These are phyloP conservation scores for Trichomycterus rosablanca DNA, from an alignment of 2,113 vertebrate genomes.

Conservation along the genomic window DNA sequence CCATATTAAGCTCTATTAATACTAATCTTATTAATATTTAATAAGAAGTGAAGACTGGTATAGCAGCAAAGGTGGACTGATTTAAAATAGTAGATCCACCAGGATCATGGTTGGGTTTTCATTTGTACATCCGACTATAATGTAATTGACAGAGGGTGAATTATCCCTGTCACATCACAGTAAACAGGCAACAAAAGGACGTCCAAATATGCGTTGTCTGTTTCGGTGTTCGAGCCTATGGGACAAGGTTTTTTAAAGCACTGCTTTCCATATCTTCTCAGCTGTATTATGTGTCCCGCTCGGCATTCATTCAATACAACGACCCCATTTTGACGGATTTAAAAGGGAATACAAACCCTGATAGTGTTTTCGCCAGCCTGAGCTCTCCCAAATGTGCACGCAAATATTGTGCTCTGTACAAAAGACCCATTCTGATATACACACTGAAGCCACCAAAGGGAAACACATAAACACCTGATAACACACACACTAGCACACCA, in stretches of 20 bases:
- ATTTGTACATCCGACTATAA: too few species aligned
- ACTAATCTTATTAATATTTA: too few species aligned
- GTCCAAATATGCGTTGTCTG: too few species aligned
- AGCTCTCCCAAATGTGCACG: constrained; percentile 16
- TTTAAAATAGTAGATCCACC: too few species aligned
- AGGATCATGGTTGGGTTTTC: too few species aligned
- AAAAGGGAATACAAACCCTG: constrained; percentile 9
- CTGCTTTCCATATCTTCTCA: background rate
- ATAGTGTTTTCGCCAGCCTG: background rate
- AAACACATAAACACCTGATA: constrained; percentile 4
- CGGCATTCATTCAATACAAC: background rate
- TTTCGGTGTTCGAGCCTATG: background rate
- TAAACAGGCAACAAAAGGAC: too few species aligned
- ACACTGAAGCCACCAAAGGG: constrained; percentile 9
- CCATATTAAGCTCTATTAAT: too few species aligned
- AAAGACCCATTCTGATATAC: constrained; percentile 17
- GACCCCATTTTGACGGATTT: constrained; percentile 12
- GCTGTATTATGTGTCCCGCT: constrained; percentile 6
- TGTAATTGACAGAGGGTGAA: too few species aligned
- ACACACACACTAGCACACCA: constrained; percentile 9
- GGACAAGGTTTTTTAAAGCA: background rate
- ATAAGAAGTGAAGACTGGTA: too few species aligned
- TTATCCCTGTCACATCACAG: too few species aligned
- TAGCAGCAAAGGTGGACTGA: too few species aligned
- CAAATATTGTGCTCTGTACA: constrained; percentile 12